These are phyloP conservation scores for Gracilinanus agilis DNA, from an alignment of 2,113 vertebrate genomes.

Conservation along the genomic window DNA sequence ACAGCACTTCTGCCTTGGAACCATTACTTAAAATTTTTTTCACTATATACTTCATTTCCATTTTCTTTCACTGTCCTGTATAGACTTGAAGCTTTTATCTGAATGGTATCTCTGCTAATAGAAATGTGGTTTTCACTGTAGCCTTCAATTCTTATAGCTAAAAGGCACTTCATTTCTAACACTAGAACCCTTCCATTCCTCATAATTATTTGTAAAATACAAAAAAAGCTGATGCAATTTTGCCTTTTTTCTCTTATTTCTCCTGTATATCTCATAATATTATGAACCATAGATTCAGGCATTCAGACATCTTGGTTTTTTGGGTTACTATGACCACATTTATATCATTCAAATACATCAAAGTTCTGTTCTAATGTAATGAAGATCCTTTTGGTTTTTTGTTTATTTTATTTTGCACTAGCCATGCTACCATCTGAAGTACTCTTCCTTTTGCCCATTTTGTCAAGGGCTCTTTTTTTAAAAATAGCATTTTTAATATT, in stretches of 20 bases:
- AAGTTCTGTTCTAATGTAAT: background rate
- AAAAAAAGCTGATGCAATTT: background rate
- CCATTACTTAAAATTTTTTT: background rate
- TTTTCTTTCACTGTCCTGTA: background rate
- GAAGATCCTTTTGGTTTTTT: background rate
- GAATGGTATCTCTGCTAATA: background rate
- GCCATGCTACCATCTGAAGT: background rate
- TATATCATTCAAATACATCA: background rate
- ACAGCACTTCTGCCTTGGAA: no score
- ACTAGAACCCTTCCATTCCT: background rate
- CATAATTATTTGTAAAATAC: background rate
- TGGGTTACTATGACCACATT: background rate
- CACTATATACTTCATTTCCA: background rate
- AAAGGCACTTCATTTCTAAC: background rate
- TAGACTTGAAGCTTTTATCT: background rate
- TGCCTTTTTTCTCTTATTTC: background rate
- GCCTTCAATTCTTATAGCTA: background rate
- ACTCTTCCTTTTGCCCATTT: background rate
- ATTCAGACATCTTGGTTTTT: background rate
- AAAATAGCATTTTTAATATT: background rate
- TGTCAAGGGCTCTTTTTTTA: background rate
- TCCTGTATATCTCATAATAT: background rate
- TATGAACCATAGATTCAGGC: background rate
- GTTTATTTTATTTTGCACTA: background rate
- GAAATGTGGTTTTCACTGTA: background rate